Evolutionary conservation across 2,888 invertebrate species (phyloP).

Genomic region (Yponomeuta plumbellus): DNA sequence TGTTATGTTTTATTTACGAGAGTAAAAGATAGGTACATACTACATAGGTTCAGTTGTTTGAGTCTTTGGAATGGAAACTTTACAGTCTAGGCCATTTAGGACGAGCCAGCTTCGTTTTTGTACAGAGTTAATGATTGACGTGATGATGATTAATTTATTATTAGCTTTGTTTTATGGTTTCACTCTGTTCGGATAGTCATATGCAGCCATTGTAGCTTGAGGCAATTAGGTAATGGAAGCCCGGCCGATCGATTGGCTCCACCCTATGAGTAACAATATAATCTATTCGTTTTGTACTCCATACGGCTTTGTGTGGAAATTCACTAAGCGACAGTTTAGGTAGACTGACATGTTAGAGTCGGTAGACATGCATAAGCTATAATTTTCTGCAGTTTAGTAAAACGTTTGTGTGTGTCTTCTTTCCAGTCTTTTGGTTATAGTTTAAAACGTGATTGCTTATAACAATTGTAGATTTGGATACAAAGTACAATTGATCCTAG

Average conservation of each 20-base stretch:
- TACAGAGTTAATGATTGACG: not conserved
- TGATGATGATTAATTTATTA: constrained; percentile 15
- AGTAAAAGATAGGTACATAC: no score
- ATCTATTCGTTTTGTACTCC: not conserved
- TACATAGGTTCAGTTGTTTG: no score
- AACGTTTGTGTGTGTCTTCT: not conserved
- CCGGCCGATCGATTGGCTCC: constrained; percentile 30
- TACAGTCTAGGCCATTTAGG: no score
- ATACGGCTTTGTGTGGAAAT: not conserved
- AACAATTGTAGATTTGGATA: no score
- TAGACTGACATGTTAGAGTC: not conserved
- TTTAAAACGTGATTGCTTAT: no score
- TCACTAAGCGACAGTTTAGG: not conserved
- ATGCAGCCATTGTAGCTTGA: constrained; percentile 28
- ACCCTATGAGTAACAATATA: constrained; percentile 10
- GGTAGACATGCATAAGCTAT: no score
- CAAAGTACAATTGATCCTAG: no score
- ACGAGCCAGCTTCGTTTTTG: no score
- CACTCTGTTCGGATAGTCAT: constrained; percentile 9
- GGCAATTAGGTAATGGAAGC: constrained; percentile 45
- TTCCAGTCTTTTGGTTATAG: no score
- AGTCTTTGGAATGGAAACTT: no score
- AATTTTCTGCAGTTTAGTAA: not conserved
- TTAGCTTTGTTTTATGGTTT: constrained; percentile 14
- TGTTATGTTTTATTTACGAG: no score